These are phyloP conservation scores for Ephestia elutella DNA, from an alignment of 1,140 invertebrate species.

Conservation along the genomic window DNA sequence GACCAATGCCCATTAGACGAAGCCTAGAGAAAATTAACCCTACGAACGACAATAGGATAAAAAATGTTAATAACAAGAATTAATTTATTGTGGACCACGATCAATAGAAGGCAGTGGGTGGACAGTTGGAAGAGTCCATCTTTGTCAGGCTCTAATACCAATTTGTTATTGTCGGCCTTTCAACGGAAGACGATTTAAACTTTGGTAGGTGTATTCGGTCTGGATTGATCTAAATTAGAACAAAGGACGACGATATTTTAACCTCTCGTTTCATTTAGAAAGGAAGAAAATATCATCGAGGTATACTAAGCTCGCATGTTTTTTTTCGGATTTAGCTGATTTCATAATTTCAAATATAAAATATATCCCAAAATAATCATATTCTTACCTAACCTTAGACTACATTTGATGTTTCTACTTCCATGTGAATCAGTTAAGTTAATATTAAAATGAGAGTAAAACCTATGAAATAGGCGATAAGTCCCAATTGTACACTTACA, in stretches of 20 bases:
- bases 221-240: slow-evolving; percentile 25
- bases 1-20: slow-evolving; percentile 61
- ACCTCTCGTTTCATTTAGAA: no score
- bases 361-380: no score
- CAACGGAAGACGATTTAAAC: slow-evolving; percentile 63
- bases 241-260: slow-evolving; percentile 17
- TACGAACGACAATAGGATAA: slow-evolving; percentile 55
- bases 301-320: no score
- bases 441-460: no score
- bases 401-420: no score
- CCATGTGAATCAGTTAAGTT: no score
- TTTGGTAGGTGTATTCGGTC: slow-evolving; percentile 50
- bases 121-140: slow-evolving; percentile 71
- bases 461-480: no score
- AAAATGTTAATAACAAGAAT: slow-evolving; percentile 70
- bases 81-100: slow-evolving; percentile 68
- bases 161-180: slow-evolving; percentile 71
- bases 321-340: no score
- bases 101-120: slow-evolving; percentile 69
- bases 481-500: no score
- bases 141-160: slow-evolving; percentile 71
- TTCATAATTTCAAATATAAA: no score
- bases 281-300: no score
- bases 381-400: no score
- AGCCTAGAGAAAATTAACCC: slow-evolving; percentile 56